phyloP scores from a whole-genome alignment of 1,140 invertebrate genomes.

The Musca domestica region DNA sequence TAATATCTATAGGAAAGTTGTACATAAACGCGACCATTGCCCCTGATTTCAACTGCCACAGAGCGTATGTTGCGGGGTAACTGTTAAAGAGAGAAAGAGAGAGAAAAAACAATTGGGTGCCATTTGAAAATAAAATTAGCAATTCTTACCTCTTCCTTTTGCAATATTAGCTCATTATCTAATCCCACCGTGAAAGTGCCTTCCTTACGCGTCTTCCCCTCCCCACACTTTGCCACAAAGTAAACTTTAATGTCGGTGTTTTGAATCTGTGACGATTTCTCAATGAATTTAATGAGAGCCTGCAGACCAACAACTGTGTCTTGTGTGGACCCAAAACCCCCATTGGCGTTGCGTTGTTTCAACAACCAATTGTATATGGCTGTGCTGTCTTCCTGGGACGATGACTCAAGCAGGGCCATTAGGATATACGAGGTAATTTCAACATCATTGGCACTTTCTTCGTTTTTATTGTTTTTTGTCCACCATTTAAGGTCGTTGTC shows the following conservation, averaged over 20 bases:
- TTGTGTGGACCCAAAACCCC: slow-evolving; percentile 71
- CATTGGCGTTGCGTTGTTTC: slow-evolving; percentile 67
- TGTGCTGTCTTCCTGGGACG: slow-evolving; percentile 53
- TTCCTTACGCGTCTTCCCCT: background rate
- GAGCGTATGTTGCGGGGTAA: background rate
- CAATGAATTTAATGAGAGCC: slow-evolving; percentile 60
- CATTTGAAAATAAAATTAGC: background rate
- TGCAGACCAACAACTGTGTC: slow-evolving; percentile 65
- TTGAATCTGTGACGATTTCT: slow-evolving; percentile 56
- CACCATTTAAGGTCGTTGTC: slow-evolving; percentile 25
- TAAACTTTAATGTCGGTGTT: slow-evolving; percentile 59
- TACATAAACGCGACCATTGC: slow-evolving; percentile 70
- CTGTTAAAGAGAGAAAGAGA: background rate
- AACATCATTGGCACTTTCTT: slow-evolving; percentile 59
- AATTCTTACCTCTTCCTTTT: background rate
- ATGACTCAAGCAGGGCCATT: slow-evolving; percentile 61
- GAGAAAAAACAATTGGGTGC: background rate
- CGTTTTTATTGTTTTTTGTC: slow-evolving; percentile 27
- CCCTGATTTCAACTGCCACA: slow-evolving; percentile 63
- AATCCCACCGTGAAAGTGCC: background rate
- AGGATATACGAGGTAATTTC: slow-evolving; percentile 74
- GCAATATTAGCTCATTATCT: background rate
- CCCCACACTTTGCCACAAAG: slow-evolving; percentile 35
- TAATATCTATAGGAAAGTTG: slow-evolving; percentile 77
- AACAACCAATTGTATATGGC: slow-evolving; percentile 67